Conservation (phyloP, 2,797 vertebrate species). For the Alosa sapidissima region DNA sequence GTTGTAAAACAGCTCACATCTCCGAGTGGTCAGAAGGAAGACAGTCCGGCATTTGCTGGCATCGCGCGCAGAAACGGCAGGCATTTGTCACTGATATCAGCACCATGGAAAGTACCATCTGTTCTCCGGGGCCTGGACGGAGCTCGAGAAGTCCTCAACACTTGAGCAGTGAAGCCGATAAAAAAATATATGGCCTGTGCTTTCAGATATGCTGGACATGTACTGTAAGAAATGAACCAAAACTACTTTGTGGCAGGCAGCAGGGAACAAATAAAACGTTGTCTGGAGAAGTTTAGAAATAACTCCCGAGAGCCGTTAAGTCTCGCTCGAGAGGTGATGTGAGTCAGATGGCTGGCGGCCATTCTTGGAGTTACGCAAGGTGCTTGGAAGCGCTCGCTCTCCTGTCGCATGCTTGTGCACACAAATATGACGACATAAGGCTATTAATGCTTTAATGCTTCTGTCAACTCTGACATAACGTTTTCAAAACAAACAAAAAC, state of each 20-base stretch:
- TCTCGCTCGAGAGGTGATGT: slow-evolving; percentile 38
- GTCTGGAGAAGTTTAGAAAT: neutral
- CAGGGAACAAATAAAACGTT: too few relatives aligned
- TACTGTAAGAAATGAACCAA: neutral
- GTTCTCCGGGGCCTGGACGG: slow-evolving; percentile 28
- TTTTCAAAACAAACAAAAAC: too few relatives aligned
- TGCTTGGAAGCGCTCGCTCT: slow-evolving; percentile 7
- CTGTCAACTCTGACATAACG: too few relatives aligned
- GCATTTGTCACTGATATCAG: slow-evolving; percentile 34
- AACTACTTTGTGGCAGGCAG: neutral
- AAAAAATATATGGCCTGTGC: neutral
- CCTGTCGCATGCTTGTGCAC: neutral
- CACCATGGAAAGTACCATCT: slow-evolving; percentile 46
- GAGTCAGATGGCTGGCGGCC: neutral
- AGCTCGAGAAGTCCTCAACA: neutral
- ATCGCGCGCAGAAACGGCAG: neutral
- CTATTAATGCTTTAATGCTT: too few relatives aligned
- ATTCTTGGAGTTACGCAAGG: slow-evolving; percentile 8
- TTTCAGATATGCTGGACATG: neutral
- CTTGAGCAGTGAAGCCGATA: neutral
- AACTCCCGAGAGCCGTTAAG: neutral
- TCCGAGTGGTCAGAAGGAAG: neutral
- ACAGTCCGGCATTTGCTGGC: neutral
- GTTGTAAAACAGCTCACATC: neutral
- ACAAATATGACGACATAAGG: neutral